These are phyloP conservation scores for Automeris io DNA, from an alignment of 2,888 invertebrate species.

Conservation along the genomic window DNA sequence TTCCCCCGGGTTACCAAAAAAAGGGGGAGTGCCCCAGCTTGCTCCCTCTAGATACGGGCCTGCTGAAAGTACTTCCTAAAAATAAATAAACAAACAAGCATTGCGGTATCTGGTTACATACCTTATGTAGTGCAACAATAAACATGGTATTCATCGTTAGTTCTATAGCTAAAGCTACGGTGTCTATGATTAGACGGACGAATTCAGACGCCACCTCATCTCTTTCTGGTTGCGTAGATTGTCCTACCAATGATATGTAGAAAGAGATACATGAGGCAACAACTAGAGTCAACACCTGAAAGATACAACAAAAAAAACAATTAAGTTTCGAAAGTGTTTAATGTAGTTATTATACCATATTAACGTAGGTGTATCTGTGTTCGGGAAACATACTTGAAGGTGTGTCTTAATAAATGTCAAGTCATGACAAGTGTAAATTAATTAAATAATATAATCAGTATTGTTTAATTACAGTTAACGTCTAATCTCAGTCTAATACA, in stretches of 20 bases:
- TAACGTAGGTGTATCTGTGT: background rate
- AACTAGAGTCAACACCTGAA: constrained; percentile 51
- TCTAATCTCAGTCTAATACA: no score
- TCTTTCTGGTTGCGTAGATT: constrained; percentile 27
- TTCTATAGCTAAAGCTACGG: constrained; percentile 48
- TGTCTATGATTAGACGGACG: constrained; percentile 52
- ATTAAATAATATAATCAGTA: no score
- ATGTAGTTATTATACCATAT: background rate
- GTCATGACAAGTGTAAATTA: no score
- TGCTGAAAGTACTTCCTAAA: no score
- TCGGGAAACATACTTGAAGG: no score
- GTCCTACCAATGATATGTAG: constrained; percentile 48
- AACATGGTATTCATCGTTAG: constrained; percentile 47
- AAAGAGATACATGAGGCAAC: constrained; percentile 52
- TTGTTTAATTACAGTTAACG: no score
- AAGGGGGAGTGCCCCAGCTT: no score
- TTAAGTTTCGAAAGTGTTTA: background rate
- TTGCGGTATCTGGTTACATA: no score
- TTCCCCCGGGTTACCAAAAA: no score
- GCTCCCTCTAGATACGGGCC: no score
- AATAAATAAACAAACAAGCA: no score
- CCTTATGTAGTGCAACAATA: constrained; percentile 58
- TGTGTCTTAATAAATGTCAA: no score
- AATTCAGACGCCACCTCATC: constrained; percentile 40
- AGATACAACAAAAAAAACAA: constrained; percentile 12